Base-by-base conservation (phyloP, 2,888 invertebrate genomes). In the Ecliptopera silaceata region DNA sequence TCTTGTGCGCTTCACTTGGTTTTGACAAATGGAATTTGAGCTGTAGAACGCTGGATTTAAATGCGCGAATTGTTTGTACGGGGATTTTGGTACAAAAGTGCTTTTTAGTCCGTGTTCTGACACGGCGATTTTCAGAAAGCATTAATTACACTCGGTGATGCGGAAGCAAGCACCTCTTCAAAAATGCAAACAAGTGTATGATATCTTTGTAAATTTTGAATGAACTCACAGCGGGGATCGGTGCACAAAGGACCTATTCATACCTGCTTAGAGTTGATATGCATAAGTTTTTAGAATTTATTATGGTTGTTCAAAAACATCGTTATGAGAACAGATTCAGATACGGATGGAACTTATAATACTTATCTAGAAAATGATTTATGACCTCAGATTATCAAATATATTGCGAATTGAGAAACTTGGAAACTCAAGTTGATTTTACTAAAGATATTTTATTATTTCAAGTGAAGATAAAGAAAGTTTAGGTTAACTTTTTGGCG, bases 111-210 rank as follows among this genome's bases (percentile, higher is more conserved):
- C 41, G 54, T 36, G 39, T 17, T 29, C 26, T 38, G 54, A 61
- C 65, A 69, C 65, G 63, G 70, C 70, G 70, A 75, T 78, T 77
- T 77, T 75, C 78, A 77, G 80, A 72, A 73, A 75, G 75, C 65
- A 74, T 75, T 80, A 80, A 82, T 80, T 79, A 79, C 70, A 56
- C 38, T 61, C 56, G 45, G 59, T 47, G 60, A 59, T 29, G 59
- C 38, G 63, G 59, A 63, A 65, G 58, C 56, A 42, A 59, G 55
- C 22, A 26, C 52, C 51, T 56, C 56, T 51, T 65, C 39, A 60
- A 61, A 65, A 61, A 63, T 63, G 51, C 61, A 63, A 46, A 46
- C 41, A 54, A 51, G 50, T 54, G 61, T 63, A 59, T 59, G 54
- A 41, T 52, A 57, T 53, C 50, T 32, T 22, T 45, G 41, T 48